phyloP scores from a whole-genome alignment of 2,888 invertebrate genomes.

The Lochmaea capreae region DNA sequence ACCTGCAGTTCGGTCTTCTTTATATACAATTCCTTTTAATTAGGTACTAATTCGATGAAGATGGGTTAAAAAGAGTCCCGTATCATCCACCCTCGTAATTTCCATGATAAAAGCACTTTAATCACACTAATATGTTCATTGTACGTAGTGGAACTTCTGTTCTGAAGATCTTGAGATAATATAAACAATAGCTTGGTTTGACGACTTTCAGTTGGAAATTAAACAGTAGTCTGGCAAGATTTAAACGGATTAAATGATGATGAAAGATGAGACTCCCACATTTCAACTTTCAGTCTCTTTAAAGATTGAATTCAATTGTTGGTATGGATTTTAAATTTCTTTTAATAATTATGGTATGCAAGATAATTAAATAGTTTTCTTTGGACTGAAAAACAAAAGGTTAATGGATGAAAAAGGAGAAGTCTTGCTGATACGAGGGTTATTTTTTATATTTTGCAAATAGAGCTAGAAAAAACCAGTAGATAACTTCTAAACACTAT shows the following conservation, averaged over 20 bases:
- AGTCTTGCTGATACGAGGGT: too few species aligned
- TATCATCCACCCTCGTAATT: neutral
- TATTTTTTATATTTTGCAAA: too few species aligned
- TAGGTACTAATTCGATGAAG: too few species aligned
- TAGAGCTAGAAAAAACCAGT: too few species aligned
- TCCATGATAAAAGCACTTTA: neutral
- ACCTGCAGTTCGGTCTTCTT: too few species aligned
- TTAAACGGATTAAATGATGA: neutral
- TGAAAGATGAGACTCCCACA: neutral
- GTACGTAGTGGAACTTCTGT: conserved; percentile 2
- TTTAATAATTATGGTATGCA: neutral
- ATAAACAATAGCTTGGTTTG: conserved; percentile 4
- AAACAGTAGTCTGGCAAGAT: neutral
- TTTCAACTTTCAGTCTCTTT: neutral
- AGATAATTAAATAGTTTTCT: too few species aligned
- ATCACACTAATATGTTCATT: neutral
- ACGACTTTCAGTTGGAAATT: neutral
- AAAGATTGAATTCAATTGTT: neutral
- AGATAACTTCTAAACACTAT: too few species aligned
- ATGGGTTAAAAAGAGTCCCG: too few species aligned
- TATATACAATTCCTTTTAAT: too few species aligned
- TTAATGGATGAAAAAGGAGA: neutral
- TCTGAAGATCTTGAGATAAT: conserved; percentile 7
- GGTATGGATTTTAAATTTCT: neutral
- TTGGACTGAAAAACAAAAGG: neutral